Base-by-base conservation (phyloP, 2,113 vertebrate species). In the Porphyrio hochstetteri region DNA sequence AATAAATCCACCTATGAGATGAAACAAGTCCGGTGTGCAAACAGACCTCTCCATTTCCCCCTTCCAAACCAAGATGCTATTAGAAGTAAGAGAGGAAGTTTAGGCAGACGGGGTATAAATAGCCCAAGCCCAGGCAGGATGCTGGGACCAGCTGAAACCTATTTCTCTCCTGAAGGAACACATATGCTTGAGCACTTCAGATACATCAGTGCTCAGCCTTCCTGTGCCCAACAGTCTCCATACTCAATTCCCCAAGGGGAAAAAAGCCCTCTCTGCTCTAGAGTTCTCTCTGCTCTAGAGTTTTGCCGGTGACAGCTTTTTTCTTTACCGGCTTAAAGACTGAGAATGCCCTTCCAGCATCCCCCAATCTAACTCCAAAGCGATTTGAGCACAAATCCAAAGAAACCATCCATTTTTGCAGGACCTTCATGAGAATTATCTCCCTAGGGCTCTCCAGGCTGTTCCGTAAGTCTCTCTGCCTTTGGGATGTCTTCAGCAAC, bases 1-100 rank as follows among this genome's bases (percentile, higher is more conserved):
- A 96, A 97, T 95, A 96, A 82, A n/a, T n/a, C 15, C 48, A 86
- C 38, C 76, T 79, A 63, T 56, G 64, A 81, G 64, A 91, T 84
- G n/a, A 82, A 88, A 90, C 52, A 81, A 82, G 31, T 53, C 61
- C 65, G 81, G 12, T 11, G 56, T 36, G 16, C 64, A 92, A 95
- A 78, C 4, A 92, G 65, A 24, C 23, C 50, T 83, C 72, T 57
- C 25, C 40, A 48, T 48, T 95, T 90, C 42, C 48, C 56, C 44
- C 33, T 95, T 87, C 69, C 57, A 93, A 92, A 74, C 36, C 0
- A 11, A 71, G 77, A 95, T 53, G 59, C 85, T 94, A 93, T 93
- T 97, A 93, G n/a, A 70, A 94, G 67, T 10, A 35, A 0, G 4
- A 86, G 23, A 88, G 92, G 88, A 96, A 94, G 80, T 90, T 94